Evolutionary conservation across 1,140 invertebrate species (phyloP), one percentile per base, ranked within the genome.

Genomic region (Ectropis grisescens): DNA sequence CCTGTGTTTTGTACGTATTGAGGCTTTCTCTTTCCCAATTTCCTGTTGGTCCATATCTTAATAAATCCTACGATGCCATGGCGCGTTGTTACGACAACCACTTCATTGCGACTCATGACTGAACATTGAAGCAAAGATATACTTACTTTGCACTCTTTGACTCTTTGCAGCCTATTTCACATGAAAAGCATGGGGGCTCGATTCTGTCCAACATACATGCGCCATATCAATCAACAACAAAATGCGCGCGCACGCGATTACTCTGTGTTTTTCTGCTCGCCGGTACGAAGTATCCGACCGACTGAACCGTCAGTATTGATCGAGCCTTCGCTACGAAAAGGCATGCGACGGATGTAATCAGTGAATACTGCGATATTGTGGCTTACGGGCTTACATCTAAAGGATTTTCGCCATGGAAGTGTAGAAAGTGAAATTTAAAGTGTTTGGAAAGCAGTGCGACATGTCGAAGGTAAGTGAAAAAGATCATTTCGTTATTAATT

Each of bases 381-480:
- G n/a, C n/a, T n/a, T n/a, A n/a, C n/a, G n/a, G n/a, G n/a, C n/a
- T 19, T 19, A 19, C 16, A 3, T 8, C 16, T 19, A 19, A 4
- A 19, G n/a, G 16, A 4, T 19, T 8, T 19, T 19, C 16, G 8
- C 3, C 16, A 19, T 19, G 8, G 8, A 19, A 3, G 3, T 19
- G 32, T 59, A 61, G 57, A 32, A 34, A 64, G 57, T 68, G 53
- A 64, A 35, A 41, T 44, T 36, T 38, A 40, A 53, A 46, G 43
- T 51, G 38, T 36, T 37, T 24, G 23, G 12, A 40, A 41, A 36
- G 30, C 14, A 24, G 47, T 41, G 41, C 58, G 68, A 62, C 50
- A 76, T 78, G 72, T 78, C 72, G 58, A 78, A 78, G 69, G 72
- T 74, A 38, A 64, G 69, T 57, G 36, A 33, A 41, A 46, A 39